Evolutionary conservation across 92 coral and sea anemone species (phyloP).

Genomic region (Diadumene lineata): DNA sequence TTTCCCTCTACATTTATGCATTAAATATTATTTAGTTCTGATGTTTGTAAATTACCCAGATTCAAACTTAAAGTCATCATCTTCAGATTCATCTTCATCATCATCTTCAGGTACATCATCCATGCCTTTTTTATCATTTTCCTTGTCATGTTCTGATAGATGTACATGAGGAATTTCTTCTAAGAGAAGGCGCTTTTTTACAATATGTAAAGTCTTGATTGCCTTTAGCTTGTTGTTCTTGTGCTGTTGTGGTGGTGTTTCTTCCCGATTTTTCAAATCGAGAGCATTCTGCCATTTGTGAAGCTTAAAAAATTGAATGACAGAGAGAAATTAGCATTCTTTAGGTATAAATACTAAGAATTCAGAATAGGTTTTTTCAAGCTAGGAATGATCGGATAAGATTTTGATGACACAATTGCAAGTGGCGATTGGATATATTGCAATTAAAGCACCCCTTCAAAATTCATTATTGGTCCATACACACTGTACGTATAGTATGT

Average conservation of each 20-base stretch:
- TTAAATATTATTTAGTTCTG: neutral
- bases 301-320: conserved; percentile 7
- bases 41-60: neutral
- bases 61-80: neutral
- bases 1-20: neutral
- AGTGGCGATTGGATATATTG: neutral
- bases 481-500: neutral
- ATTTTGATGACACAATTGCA: neutral
- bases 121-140: neutral
- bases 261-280: neutral
- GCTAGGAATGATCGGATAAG: neutral
- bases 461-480: neutral
- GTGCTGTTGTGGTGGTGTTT: conserved; percentile 7
- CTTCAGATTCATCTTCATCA: conserved; percentile 6
- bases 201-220: neutral
- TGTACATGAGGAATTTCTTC: neutral
- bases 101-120: conserved; percentile 5
- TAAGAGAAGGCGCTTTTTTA: conserved; percentile 16
- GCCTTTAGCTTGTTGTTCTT: neutral
- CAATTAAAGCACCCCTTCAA: neutral
- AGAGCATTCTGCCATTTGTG: conserved; percentile 25
- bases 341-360: too few species aligned
- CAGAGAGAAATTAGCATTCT: too few species aligned
- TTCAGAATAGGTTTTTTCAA: neutral
- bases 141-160: neutral